phyloP scores from a whole-genome alignment of 2,888 invertebrate species.

The Eilema griseolum region DNA sequence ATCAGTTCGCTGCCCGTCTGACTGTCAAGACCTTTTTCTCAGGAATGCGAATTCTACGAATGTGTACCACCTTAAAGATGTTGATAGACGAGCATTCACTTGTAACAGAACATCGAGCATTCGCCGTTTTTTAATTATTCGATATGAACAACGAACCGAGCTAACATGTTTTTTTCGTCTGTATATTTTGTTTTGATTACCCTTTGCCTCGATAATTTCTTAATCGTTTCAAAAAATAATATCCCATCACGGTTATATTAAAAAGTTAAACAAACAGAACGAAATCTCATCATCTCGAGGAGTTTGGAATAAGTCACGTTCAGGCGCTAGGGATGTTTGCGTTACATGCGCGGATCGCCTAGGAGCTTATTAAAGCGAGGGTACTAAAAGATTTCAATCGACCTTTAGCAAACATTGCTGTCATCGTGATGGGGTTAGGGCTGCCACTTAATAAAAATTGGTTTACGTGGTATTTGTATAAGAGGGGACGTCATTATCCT shows the following conservation, averaged over 20 bases:
- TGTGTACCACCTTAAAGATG: too few species aligned
- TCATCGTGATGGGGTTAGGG: constrained; percentile 27
- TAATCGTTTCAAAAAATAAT: background rate
- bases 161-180: background rate
- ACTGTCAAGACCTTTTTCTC: too few species aligned
- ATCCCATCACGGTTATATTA: background rate
- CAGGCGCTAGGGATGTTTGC: constrained; percentile 27
- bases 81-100: too few species aligned
- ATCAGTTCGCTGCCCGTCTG: too few species aligned
- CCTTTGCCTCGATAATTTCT: background rate
- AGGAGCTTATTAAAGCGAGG: constrained; percentile 63
- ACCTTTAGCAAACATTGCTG: constrained; percentile 39
- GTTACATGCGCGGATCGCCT: constrained; percentile 27
- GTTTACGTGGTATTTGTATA: background rate
- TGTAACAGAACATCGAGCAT: too few species aligned
- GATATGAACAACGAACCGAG: too few species aligned
- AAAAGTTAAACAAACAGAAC: background rate
- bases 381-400: constrained; percentile 51
- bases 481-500: too few species aligned
- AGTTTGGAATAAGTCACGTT: constrained; percentile 34
- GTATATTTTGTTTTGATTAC: background rate
- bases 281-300: constrained; percentile 9
- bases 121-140: too few species aligned
- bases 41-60: too few species aligned
- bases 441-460: constrained; percentile 12